phyloP scores from a whole-genome alignment of 2,888 invertebrate species.

The Ectemnius continuus region DNA sequence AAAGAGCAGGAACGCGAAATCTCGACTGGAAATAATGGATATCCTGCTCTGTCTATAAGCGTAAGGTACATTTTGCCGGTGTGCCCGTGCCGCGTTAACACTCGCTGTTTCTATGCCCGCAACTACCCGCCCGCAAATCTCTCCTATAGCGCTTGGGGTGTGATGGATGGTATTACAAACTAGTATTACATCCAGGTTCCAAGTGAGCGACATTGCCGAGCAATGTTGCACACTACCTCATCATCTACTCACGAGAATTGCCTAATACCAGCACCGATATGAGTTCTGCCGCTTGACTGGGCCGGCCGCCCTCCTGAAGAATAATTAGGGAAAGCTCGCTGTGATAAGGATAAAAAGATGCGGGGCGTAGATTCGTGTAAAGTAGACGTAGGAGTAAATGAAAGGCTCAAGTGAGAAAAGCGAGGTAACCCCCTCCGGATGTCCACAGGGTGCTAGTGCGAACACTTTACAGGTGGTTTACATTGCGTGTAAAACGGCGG shows the following conservation, averaged over 20 bases:
- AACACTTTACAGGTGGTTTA: slow-evolving; percentile 60
- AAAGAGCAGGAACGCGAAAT: no score
- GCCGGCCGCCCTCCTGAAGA: no score
- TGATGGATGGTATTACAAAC: slow-evolving; percentile 10
- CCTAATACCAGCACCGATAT: no score
- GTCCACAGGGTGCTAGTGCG: slow-evolving; percentile 20
- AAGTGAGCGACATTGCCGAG: background rate
- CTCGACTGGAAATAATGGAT: no score
- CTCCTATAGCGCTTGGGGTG: background rate
- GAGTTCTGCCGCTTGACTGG: no score
- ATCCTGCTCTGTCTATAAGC: background rate
- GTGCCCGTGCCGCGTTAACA: background rate
- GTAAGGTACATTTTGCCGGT: slow-evolving; percentile 19
- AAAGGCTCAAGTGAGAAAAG: slow-evolving; percentile 37
- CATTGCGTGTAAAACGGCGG: slow-evolving; percentile 55
- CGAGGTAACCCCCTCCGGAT: slow-evolving; percentile 28
- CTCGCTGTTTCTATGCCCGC: background rate
- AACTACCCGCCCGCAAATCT: slow-evolving; percentile 1
- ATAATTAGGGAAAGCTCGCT: no score
- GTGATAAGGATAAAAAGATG: no score
- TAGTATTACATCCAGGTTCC: background rate
- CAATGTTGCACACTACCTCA: no score
- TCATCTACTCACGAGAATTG: no score
- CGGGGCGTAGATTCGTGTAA: no score
- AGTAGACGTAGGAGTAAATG: no score